A percentile compares a stretch with the other conserved stretches of the same genome.
Conservation (phyloP, 1,140 invertebrate species). For the Drosophila sechellia region DNA sequence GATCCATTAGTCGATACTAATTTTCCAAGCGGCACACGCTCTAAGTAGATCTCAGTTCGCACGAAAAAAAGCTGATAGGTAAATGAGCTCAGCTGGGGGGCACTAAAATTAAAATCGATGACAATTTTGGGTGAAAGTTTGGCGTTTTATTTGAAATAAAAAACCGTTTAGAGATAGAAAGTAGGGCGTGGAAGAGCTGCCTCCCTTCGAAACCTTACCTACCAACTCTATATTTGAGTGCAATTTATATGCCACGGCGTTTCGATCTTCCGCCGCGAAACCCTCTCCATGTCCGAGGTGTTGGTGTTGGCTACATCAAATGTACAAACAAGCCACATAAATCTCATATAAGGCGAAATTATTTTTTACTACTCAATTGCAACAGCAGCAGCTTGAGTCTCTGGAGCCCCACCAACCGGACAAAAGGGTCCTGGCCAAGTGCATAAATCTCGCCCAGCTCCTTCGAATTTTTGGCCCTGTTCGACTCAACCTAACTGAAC, state of each 20-base stretch:
- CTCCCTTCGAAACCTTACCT: conserved; percentile 1
- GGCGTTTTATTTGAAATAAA: conserved; percentile 23
- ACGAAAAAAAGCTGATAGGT: conserved; percentile 47
- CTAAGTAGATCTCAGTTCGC: conserved; percentile 18
- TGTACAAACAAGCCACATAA: conserved; percentile 83
- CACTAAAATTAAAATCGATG: conserved; percentile 58
- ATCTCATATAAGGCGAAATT: conserved; percentile 79
- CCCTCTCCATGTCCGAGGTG: conserved; percentile 42
- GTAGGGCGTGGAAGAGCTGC: conserved; percentile 62
- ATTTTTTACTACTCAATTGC: conserved; percentile 83
- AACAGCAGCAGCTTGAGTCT: conserved; percentile 45
- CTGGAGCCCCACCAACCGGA: conserved; percentile 39
- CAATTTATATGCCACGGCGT: conserved; percentile 64
- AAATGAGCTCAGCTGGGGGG: conserved; percentile 34
- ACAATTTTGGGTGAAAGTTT: conserved; percentile 77
- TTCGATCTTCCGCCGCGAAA: conserved; percentile 17
- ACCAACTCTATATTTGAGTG: conserved; percentile 20
- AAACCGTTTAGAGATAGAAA: conserved; percentile 76
- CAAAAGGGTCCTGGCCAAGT: conserved; percentile 58
- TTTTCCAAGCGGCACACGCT: conserved; percentile 49
- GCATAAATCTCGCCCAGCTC: conserved; percentile 50
- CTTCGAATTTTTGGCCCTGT: conserved; percentile 7
- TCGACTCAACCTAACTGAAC: conserved; percentile 17
- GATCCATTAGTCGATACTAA: conserved; percentile 45
- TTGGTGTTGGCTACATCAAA: conserved; percentile 71